Percentiles rank a stretch among this genome's conserved stretches.
Evolutionary conservation across 2,797 vertebrate genomes (phyloP).

Genomic region (Scyliorhinus canicula): DNA sequence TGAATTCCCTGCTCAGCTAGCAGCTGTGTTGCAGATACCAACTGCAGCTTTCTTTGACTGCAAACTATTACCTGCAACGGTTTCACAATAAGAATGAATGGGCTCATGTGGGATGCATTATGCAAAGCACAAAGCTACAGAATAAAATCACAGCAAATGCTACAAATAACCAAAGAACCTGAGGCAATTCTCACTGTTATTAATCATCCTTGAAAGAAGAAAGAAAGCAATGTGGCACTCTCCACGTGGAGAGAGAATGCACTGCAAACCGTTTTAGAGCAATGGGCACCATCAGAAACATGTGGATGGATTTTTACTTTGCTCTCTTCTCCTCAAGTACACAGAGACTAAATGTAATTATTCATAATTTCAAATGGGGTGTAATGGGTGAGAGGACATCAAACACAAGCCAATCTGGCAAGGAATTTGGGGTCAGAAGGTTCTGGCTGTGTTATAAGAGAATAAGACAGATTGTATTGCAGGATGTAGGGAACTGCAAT

Average conservation of each 20-base stretch:
- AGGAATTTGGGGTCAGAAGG: neutral
- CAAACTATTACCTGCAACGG: no score
- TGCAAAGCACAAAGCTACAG: neutral
- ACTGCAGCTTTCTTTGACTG: neutral
- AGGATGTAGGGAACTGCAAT: neutral
- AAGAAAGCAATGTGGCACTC: neutral
- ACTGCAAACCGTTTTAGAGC: neutral
- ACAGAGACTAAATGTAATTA: neutral
- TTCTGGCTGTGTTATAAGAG: neutral
- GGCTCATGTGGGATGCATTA: neutral
- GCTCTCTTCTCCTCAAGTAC: neutral
- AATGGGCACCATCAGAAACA: neutral
- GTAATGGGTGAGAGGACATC: neutral
- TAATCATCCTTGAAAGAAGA: neutral
- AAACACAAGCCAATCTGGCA: neutral
- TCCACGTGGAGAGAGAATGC: neutral
- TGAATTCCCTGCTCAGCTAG: neutral
- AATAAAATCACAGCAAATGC: neutral
- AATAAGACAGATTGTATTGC: neutral
- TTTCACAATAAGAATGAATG: conserved; percentile 17
- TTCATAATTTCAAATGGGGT: neutral
- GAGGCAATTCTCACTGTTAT: neutral
- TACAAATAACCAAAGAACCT: neutral
- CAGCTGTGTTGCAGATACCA: neutral
- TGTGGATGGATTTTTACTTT: neutral